Evolutionary conservation across 2,888 invertebrate genomes (phyloP), one percentile per base, ranked within the genome.

Genomic region (Balanococcus diminutus): DNA sequence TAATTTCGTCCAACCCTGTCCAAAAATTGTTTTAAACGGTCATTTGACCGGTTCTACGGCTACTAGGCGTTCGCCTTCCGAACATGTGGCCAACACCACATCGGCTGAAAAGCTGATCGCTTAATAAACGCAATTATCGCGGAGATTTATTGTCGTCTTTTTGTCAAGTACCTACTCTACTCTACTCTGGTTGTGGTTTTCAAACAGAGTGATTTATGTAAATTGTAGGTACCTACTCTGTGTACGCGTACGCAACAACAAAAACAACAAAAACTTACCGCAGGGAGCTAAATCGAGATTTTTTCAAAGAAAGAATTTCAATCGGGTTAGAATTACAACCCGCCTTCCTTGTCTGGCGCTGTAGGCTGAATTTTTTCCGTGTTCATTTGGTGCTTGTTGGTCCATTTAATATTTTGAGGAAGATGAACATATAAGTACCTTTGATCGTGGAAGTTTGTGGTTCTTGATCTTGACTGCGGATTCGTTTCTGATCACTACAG

Each of bases 61-160:
- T 56, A 56, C 56, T 56, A 56, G 56, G 25, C 72, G 72, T 31
- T 31, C 8, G 36, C 42, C 14, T 42, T 14, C 16, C 42, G 25
- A 72, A 72, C 72, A 72, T 72, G 72, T 72, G 72, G 72, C 14
- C 4, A 14, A 25, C 25, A 25, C 25, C 16, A 31, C 31, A 16
- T n/a, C n/a, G n/a, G n/a, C n/a, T 72, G 25, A 72, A 72, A 72
- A 72, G 72, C 72, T 72, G 72, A 72, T 72, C 28, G 72, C 72
- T 72, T 72, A 72, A 72, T 72, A 31, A 31, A 72, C 31, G 72
- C 72, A 72, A 31, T 72, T 72, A 72, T 31, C 31, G 31, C 72
- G 72, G 72, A 72, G 72, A 72, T 72, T 72, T 72, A 72, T 72
- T 72, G 72, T 72, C 72, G 72, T 72, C 72, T 56, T 56, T 56